A percentile compares a stretch with the other conserved stretches of the same genome.
Conservation (phyloP, 1,140 invertebrate genomes). For the Leptoteleia sp. region DNA sequence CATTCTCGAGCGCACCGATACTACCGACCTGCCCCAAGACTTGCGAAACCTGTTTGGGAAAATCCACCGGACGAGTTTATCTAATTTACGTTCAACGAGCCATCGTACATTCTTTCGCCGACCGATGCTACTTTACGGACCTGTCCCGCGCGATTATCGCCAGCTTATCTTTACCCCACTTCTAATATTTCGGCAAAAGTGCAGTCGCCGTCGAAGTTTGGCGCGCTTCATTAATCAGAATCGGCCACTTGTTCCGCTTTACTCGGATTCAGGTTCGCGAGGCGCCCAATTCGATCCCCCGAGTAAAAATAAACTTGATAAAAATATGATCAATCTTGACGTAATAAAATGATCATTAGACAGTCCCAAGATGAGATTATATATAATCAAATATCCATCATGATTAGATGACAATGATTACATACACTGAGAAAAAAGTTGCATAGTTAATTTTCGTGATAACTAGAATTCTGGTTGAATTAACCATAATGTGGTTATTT, state of each 20-base stretch:
- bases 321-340: no score
- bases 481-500: no score
- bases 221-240: conserved; percentile 11
- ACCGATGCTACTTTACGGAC: conserved; percentile 20
- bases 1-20: conserved; percentile 63
- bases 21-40: conserved; percentile 68
- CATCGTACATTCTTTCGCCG: conserved; percentile 28
- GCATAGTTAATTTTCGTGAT: no score
- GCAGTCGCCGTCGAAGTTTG: conserved; percentile 1
- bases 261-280: conserved; percentile 20
- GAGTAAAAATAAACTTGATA: no score
- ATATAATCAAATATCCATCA: no score
- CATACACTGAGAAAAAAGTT: no score
- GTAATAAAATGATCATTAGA: no score
- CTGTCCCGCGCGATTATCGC: conserved; percentile 25
- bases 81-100: conserved; percentile 67
- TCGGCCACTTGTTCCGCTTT: conserved; percentile 29
- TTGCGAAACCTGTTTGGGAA: conserved; percentile 70
- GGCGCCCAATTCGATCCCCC: conserved; percentile 2
- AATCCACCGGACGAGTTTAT: conserved; percentile 67
- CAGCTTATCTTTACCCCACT: conserved; percentile 30
- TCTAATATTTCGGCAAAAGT: conserved; percentile 35
- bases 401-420: no score
- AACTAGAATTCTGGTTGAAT: no score
- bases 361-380: no score